These are phyloP conservation scores for Drosophila eugracilis DNA, from an alignment of 1,140 invertebrate genomes.

Conservation along the genomic window DNA sequence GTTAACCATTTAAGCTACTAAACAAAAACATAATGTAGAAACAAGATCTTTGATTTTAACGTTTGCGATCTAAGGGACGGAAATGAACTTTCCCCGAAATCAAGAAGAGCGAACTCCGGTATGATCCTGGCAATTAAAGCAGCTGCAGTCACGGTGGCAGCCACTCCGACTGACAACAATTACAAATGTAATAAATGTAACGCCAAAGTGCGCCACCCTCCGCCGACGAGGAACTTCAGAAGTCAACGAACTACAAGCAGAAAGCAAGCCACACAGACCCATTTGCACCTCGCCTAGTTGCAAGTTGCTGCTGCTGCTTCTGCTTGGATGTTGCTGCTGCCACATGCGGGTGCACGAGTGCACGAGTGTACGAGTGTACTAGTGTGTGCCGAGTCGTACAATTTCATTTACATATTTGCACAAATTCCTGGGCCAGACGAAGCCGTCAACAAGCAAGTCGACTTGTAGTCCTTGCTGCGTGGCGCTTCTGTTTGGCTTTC, in stretches of 20 bases:
- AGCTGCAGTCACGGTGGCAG: not conserved
- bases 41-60: not conserved
- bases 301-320: slow-evolving; percentile 44
- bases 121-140: slow-evolving; percentile 58
- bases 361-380: slow-evolving; percentile 28
- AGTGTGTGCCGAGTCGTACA: slow-evolving; percentile 67
- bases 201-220: slow-evolving; percentile 66
- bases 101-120: slow-evolving; percentile 13
- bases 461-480: slow-evolving; percentile 80
- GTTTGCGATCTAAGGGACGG: not conserved
- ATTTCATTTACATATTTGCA: slow-evolving; percentile 81
- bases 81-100: not conserved
- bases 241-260: slow-evolving; percentile 78
- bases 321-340: slow-evolving; percentile 24
- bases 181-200: slow-evolving; percentile 83
- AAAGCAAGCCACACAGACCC: slow-evolving; percentile 54
- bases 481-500: slow-evolving; percentile 77
- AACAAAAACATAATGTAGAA: too few relatives aligned
- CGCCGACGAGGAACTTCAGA: slow-evolving; percentile 61
- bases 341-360: slow-evolving; percentile 19
- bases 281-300: slow-evolving; percentile 66
- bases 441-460: slow-evolving; percentile 60
- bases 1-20: too few relatives aligned
- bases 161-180: slow-evolving; percentile 76
- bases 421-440: slow-evolving; percentile 68